Base-by-base conservation (phyloP, 2,797 vertebrate species). In the Clamator glandarius region DNA sequence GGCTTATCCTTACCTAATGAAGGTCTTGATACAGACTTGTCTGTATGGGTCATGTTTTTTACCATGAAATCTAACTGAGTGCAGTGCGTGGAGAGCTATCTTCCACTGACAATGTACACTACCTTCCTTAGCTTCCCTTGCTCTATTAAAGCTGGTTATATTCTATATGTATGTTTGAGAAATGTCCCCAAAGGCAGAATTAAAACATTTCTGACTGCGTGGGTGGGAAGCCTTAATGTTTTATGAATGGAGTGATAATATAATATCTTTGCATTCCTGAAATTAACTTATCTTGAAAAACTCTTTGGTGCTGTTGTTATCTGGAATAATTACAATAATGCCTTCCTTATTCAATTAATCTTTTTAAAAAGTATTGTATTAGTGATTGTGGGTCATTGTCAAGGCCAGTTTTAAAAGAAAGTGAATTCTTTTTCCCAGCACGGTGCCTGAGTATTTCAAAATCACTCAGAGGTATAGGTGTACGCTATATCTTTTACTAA, bases 281-380 rank as follows among this genome's bases (percentile, higher is more conserved):
- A 85, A 67, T 80, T 39, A 90, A 87, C 86, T 74, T 86, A 8
- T 28, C 10, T 84, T 48, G 19, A 73, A 94, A 87, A 79, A 54
- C 7, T 8, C 26, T 82, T 69, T 54, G 82, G 63, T 61, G 52
- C 11, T 76, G 23, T 23, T 73, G 50, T 85, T 33, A 50, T 92
- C 62, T 84, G 44, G 46, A 95, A 89, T 79, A 93, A 94, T 89
- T 83, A 59, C 48, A 59, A 89, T 85, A 66, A 87, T 77, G 57
- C 57, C 36, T 89, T 92, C 33, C 13, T 6, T 83, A 51, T 82
- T 89, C 73, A 86, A 82, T 94, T 95, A 94, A 95, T 35, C 66
- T 81, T 25, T 90, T 94, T 82, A 90, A 64, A 64, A 93, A 95
- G 23, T 69, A 76, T 46, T 78, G 5, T 85, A 46, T 67, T 87